Evolutionary conservation across 2,888 invertebrate species (phyloP).

Genomic region (Operophtera brumata): DNA sequence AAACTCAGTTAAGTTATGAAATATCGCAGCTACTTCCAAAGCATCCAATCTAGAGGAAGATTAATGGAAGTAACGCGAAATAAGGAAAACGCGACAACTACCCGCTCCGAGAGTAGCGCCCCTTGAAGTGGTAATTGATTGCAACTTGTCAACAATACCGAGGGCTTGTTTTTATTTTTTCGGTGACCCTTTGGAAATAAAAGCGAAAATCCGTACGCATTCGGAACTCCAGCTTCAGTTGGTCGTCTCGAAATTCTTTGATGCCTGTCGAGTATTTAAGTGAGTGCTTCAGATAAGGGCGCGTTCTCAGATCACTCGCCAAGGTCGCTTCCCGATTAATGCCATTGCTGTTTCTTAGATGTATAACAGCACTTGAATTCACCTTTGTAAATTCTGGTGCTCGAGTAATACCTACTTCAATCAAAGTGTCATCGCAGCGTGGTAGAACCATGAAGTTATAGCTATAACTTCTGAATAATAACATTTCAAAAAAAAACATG

Average conservation of each 20-base stretch:
- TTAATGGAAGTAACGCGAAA: conserved; percentile 29
- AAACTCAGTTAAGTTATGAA: conserved; percentile 10
- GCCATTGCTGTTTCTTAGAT: conserved; percentile 55
- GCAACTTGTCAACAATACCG: conserved; percentile 28
- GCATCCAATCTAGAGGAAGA: conserved; percentile 30
- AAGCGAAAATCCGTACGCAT: conserved; percentile 32
- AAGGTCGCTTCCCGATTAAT: conserved; percentile 58
- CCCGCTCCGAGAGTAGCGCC: conserved; percentile 19
- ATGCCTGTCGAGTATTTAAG: conserved; percentile 63
- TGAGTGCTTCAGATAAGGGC: conserved; percentile 54
- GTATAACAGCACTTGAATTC: conserved; percentile 46
- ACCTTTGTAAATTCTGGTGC: conserved; percentile 15
- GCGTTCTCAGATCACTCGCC: conserved; percentile 53
- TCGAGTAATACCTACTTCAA: conserved; percentile 6
- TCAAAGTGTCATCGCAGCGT: conserved; percentile 8
- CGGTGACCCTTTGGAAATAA: conserved; percentile 16
- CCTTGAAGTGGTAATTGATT: conserved; percentile 30
- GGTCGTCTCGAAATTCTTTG: conserved; percentile 54
- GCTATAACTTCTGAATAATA: too few species aligned
- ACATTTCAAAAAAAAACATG: too few species aligned
- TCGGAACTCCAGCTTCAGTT: conserved; percentile 35
- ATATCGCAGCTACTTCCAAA: conserved; percentile 16
- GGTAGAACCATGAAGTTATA: too few species aligned
- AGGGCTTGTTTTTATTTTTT: conserved; percentile 25
- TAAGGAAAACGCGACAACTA: conserved; percentile 32